Evolutionary conservation across 2,113 vertebrate genomes (phyloP).

Genomic region (Myiozetetes cayanensis): DNA sequence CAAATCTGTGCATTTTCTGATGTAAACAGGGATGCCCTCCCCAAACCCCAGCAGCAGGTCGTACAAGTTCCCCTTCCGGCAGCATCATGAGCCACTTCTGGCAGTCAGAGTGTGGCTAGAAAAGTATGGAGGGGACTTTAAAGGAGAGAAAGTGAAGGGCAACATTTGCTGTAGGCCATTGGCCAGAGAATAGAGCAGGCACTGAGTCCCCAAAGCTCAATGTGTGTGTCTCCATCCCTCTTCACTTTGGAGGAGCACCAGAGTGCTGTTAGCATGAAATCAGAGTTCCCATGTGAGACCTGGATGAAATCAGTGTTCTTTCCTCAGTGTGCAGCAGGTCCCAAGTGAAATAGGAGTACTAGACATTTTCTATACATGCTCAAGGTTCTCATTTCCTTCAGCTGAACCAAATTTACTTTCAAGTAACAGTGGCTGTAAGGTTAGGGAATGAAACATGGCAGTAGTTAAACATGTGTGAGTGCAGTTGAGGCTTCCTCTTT

Average conservation of each 20-base stretch:
- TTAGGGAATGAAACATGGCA: background rate
- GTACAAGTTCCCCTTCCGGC: background rate
- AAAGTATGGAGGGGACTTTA: fast-evolving
- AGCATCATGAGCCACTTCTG: background rate
- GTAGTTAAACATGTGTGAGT: background rate
- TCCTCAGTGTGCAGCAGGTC: background rate
- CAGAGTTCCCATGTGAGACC: background rate
- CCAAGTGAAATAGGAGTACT: background rate
- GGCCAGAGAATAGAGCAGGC: background rate
- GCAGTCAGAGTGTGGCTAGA: background rate
- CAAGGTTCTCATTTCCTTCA: background rate
- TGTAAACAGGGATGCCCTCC: background rate
- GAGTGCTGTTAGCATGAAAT: background rate
- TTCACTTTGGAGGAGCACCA: background rate
- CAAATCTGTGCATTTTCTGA: fast-evolving
- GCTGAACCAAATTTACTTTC: background rate
- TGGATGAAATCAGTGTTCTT: background rate
- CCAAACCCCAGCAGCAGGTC: background rate
- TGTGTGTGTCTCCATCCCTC: background rate
- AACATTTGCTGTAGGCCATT: background rate
- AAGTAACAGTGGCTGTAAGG: background rate
- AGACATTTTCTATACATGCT: background rate
- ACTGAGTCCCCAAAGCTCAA: fast-evolving
- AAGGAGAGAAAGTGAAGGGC: background rate
- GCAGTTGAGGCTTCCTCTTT: background rate